Conservation (phyloP, 2,888 invertebrate genomes). For the Drosophila kambysellisi region DNA sequence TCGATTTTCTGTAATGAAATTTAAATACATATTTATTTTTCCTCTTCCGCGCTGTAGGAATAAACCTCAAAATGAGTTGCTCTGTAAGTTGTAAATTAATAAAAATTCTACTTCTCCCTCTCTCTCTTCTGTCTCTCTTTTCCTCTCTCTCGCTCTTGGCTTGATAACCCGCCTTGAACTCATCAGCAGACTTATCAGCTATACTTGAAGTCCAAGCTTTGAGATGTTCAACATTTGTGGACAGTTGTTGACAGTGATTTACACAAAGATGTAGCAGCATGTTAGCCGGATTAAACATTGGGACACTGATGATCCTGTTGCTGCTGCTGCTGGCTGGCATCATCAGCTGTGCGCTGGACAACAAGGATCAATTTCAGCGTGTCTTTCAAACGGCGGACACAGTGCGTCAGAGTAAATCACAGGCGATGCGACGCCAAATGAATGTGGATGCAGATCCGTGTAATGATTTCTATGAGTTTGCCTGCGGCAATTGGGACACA, state of each 20-base stretch:
- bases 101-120: background rate
- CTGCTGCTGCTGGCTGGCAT: background rate
- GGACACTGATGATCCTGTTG: conserved; percentile 18
- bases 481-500: conserved; percentile 80
- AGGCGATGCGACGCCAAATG: conserved; percentile 71
- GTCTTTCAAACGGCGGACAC: conserved; percentile 69
- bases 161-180: conserved; percentile 64
- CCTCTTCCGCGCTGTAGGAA: too few relatives aligned
- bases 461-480: conserved; percentile 82
- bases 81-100: too few relatives aligned
- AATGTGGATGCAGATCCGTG: conserved; percentile 80
- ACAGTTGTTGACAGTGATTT: conserved; percentile 40
- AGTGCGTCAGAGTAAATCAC: conserved; percentile 65
- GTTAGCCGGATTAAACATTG: conserved; percentile 32
- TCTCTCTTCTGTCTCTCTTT: background rate
- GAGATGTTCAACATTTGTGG: background rate
- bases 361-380: conserved; percentile 45
- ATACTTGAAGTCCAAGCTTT: background rate
- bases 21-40: too few relatives aligned
- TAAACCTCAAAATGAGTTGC: too few relatives aligned
- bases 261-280: conserved; percentile 58
- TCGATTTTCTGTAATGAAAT: too few relatives aligned
- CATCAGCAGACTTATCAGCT: conserved; percentile 46
- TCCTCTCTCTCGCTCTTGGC: background rate
- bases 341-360: conserved; percentile 11